Evolutionary conservation across 2,888 invertebrate species (phyloP), one percentile per base, ranked within the genome.

Genomic region (Hermodice carunculata): DNA sequence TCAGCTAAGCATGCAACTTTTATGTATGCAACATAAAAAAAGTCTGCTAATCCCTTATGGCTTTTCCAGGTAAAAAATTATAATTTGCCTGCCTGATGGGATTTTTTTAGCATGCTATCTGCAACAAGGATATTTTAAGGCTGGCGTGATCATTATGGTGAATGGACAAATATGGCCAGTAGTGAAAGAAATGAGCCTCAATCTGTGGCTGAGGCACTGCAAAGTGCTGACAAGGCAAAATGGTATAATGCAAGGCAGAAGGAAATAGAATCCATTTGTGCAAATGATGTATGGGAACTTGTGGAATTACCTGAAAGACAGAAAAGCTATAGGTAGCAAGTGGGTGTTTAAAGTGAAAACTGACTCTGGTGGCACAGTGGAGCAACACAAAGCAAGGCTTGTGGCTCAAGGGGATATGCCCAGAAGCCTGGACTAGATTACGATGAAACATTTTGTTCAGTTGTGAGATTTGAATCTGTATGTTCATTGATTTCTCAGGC

Each of bases 311-410:
- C 74, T 24, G n/a, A 8, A 61, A 29, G 64, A 63, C 19, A 31
- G 65, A n/a, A 66, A 67, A 34, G 19, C 65, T 11, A 62, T 76
- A 17, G 64, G 67, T 1, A 51, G 70, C 44, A 73, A 73, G 34
- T 76, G 76, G 76, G 70, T 77, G 24, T 70, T 70, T 40, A 70
- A 65, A 53, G 60, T 67, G 22, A 76, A 78, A 49, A 24, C 53
- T 8, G 54, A 66, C 22, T 31, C 58, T 8, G 61, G 66, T 49
- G 72, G 75, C 1, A 32, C 22, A 19, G 40, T 70, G 32, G 67
- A 76, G 34, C 28, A 64, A 14, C 76, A 64, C 64, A 76, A 77
- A 59, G 67, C 61, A 4, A 24, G 73, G 17, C 60, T 75, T 31
- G 76, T 78, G 24, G 75, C 70, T 4, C 67, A 72, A 34, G 73